phyloP scores from a whole-genome alignment of 1,140 invertebrate species.

The Thereuonema tuberculata region DNA sequence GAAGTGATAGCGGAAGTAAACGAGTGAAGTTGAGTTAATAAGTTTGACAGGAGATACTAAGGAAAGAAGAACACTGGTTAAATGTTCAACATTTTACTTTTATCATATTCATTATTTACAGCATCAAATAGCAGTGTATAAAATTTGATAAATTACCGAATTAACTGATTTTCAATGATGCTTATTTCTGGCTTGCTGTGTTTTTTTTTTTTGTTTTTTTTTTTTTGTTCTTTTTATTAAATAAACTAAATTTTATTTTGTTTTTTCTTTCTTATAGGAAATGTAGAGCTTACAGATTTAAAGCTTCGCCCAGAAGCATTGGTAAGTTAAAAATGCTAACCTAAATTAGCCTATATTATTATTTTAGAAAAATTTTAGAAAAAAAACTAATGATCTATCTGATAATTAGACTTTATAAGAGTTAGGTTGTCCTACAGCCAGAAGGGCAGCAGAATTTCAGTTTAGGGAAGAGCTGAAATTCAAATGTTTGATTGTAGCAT shows the following conservation, averaged over 20 bases:
- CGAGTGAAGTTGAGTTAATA: too few species aligned
- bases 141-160: not conserved
- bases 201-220: too few species aligned
- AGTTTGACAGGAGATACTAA: not conserved
- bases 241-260: not conserved
- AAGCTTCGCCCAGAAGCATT: slow-evolving; percentile 64
- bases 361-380: not conserved
- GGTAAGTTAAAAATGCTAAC: slow-evolving; percentile 39
- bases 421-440: not conserved
- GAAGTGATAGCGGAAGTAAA: too few species aligned
- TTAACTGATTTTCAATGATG: not conserved
- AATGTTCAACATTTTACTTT: not conserved
- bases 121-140: not conserved
- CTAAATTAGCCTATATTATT: not conserved
- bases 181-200: too few species aligned
- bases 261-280: slow-evolving; percentile 20
- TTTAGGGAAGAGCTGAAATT: too few species aligned
- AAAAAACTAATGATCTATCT: not conserved
- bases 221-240: not conserved
- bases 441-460: not conserved
- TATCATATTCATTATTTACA: not conserved
- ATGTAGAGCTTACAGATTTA: slow-evolving; percentile 57
- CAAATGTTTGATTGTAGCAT: too few species aligned
- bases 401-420: not conserved
- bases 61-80: not conserved